Evolutionary conservation across 2,797 vertebrate species (phyloP).

Genomic region (Cuniculus paca): DNA sequence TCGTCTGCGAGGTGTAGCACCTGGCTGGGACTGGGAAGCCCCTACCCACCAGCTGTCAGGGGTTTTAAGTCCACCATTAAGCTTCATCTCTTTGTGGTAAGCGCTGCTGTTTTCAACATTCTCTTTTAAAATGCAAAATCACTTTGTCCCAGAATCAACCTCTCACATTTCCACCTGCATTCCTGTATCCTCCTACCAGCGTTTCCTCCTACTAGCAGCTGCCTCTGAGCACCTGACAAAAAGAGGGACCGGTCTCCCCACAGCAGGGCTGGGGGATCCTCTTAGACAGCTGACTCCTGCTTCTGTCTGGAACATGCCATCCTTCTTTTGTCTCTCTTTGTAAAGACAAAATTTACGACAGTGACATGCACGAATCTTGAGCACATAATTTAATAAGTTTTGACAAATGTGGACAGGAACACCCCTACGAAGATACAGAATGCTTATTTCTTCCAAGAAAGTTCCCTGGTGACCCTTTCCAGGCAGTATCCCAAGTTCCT

Average conservation of each 20-base stretch:
- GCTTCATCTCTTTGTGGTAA: neutral
- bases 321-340: neutral
- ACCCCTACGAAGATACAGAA: neutral
- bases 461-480: neutral
- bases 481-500: neutral
- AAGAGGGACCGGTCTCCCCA: neutral
- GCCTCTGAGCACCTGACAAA: neutral
- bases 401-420: neutral
- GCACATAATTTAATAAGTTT: neutral
- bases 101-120: neutral
- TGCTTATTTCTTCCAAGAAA: neutral
- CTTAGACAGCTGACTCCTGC: neutral
- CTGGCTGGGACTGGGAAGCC: neutral
- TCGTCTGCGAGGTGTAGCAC: too few relatives aligned
- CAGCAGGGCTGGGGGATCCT: neutral
- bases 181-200: neutral
- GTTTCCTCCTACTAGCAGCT: neutral
- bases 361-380: neutral
- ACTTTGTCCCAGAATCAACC: neutral
- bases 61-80: neutral
- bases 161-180: neutral
- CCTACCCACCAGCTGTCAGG: neutral
- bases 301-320: neutral
- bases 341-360: conserved; percentile 4
- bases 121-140: conserved; percentile 37